Evolutionary conservation across 2,888 invertebrate species (phyloP), one percentile per base, ranked within the genome.

Genomic region (Metallyticus violacea): DNA sequence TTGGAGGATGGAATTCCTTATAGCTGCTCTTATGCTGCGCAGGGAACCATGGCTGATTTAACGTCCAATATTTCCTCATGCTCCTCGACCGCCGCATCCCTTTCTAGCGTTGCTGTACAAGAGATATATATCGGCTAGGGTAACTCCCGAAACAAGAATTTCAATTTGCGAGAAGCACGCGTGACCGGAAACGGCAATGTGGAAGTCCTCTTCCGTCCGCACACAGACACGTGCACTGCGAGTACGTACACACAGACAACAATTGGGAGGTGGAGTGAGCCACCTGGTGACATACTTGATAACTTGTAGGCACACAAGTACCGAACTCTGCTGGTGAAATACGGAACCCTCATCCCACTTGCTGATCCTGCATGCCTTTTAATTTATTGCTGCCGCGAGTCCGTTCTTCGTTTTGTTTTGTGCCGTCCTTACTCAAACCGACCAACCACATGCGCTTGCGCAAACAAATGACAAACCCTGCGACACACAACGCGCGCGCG

Each of bases 101-200:
- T 78, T 78, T 78, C 78, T 78, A 2, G 28, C 79, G 22, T 62
- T 22, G 3, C 28, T 80, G 28, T 27, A 80, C 9, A 28, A 80
- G 81, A 77, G 86, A 86, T 86, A 82, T 86, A 82, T 86, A 27
- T 85, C 79, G 25, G 62, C 7, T 40, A 26, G 82, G 27, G 62
- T 26, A 76, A 76, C 25, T 26, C 62, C 82, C 89, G 90, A 90
- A 90, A 90, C 90, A 90, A 90, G 90, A 91, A 91, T 91, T 91
- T 90, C 90, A 90, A 91, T 91, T 91, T 90, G 89, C 89, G 85
- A 84, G 77, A 88, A 85, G 88, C 87, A 88, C 86, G 86, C 90
- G 90, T 90, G 90, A 89, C 89, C 85, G 85, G 89, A 86, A 86
- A 85, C 28, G 80, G 85, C 86, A 86, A 87, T 87, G 86, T 79